These are phyloP conservation scores for Danionella dracula DNA, from an alignment of 2,797 vertebrate genomes.

Conservation along the genomic window DNA sequence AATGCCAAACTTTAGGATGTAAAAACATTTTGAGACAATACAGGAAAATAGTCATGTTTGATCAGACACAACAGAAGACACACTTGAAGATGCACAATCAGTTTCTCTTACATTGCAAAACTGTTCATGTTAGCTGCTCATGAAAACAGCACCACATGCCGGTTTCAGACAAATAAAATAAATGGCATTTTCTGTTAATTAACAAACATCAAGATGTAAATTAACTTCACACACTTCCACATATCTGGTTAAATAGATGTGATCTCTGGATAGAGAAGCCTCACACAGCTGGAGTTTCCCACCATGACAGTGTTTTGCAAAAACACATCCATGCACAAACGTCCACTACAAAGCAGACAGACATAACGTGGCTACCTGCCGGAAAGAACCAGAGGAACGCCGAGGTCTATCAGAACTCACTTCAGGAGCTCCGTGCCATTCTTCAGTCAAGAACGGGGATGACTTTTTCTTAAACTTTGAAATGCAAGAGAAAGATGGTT, in stretches of 20 bases:
- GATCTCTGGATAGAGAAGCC: constrained; percentile 1
- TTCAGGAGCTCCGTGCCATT: constrained; percentile 78
- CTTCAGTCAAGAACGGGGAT: constrained; percentile 80
- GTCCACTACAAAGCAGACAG: neutral
- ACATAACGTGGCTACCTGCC: constrained; percentile 78
- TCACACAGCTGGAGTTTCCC: too few species aligned
- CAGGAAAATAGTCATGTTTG: too few species aligned
- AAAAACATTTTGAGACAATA: too few species aligned
- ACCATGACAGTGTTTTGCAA: neutral
- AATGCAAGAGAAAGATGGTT: constrained; percentile 57
- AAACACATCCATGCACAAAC: constrained; percentile 8
- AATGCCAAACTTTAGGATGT: too few species aligned
- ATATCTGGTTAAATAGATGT: neutral
- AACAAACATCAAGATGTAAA: too few species aligned
- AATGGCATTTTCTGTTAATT: too few species aligned
- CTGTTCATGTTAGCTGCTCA: too few species aligned
- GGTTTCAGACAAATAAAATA: too few species aligned
- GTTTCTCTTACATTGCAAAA: too few species aligned
- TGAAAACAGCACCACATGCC: too few species aligned
- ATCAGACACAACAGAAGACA: too few species aligned
- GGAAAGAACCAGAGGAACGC: constrained; percentile 74
- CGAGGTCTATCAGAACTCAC: constrained; percentile 69
- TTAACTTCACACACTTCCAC: neutral
- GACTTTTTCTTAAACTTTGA: constrained; percentile 79
- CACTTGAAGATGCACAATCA: too few species aligned